A percentile compares a stretch with the other conserved stretches of the same genome.
phyloP scores from a whole-genome alignment of 2,888 invertebrate species.

The Orchesella flavescens region DNA sequence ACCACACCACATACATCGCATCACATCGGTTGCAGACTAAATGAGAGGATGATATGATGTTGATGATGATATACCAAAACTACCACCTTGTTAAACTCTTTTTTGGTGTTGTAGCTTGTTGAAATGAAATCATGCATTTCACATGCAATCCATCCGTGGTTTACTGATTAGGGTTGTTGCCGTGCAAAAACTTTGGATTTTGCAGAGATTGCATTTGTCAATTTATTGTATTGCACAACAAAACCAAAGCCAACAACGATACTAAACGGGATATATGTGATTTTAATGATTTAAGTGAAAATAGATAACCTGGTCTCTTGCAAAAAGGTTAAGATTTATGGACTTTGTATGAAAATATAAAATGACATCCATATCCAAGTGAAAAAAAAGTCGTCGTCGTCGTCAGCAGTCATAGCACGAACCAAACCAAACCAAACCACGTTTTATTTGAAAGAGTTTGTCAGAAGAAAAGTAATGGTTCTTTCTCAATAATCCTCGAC shows the following conservation, averaged over 20 bases:
- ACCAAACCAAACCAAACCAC: constrained; percentile 37
- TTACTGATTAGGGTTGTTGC: no score
- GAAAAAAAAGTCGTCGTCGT: constrained; percentile 50
- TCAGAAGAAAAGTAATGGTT: neutral
- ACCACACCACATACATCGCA: no score
- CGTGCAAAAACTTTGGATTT: neutral
- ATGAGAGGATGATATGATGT: no score
- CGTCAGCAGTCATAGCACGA: no score
- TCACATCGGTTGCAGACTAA: no score
- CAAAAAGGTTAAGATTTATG: constrained; percentile 31
- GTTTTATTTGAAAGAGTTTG: neutral
- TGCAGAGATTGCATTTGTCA: neutral
- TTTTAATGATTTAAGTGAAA: neutral
- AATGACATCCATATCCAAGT: neutral
- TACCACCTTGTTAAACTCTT: no score
- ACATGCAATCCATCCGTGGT: constrained; percentile 2
- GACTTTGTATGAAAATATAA: neutral
- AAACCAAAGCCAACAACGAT: neutral
- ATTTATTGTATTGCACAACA: neutral
- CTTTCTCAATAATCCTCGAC: neutral
- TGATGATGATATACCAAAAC: no score
- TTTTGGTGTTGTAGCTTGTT: no score
- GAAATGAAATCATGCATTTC: constrained; percentile 10
- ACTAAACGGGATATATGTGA: no score
- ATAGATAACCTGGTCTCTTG: neutral